Evolutionary conservation across 2,888 invertebrate species (phyloP), one percentile per base, ranked within the genome.

Genomic region (Lycocerus yunnanus): DNA sequence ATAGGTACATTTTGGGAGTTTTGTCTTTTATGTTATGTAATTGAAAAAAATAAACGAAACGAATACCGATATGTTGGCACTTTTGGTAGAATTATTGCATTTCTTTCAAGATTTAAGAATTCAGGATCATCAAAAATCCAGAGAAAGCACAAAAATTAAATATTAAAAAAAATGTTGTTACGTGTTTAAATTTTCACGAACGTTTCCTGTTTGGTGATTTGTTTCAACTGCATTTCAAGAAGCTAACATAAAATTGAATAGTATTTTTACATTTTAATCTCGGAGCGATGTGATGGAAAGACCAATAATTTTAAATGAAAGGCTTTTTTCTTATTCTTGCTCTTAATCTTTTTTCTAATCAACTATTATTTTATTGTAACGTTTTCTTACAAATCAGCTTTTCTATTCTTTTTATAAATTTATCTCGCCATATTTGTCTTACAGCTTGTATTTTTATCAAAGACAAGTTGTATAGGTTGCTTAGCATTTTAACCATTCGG

Each of bases 401-500:
- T 69, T 67, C 67, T 69, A 15, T 74, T 71, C 20, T 74, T 66
- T 75, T 70, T 69, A 68, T n/a, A 69, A 66, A 72, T 67, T 69
- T 73, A 71, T 73, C 61, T 63, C 71, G 73, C 73, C 76, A 74
- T 76, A 76, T 76, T 76, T 73, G 66, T 71, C 59, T 70, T 71
- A 43, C 68, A 65, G 75, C 70, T 58, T 70, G 58, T 59, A 65
- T 58, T 63, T 61, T 74, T 68, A 71, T 66, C 73, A 71, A 67
- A 76, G 68, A 69, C 77, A 78, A 73, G 74, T 71, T 78, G 77
- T 76, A 73, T 73, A 74, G 74, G 74, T 77, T 72, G 59, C 68
- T 58, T 74, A 77, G 77, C 75, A 76, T 78, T 78, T n/a, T 79
- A 81, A 82, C 78, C 81, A 82, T 81, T 80, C 76, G 74, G 79